Evolutionary conservation across 53 echinoderm and acorn worm species (phyloP).

Genomic region (Henricia sp.): DNA sequence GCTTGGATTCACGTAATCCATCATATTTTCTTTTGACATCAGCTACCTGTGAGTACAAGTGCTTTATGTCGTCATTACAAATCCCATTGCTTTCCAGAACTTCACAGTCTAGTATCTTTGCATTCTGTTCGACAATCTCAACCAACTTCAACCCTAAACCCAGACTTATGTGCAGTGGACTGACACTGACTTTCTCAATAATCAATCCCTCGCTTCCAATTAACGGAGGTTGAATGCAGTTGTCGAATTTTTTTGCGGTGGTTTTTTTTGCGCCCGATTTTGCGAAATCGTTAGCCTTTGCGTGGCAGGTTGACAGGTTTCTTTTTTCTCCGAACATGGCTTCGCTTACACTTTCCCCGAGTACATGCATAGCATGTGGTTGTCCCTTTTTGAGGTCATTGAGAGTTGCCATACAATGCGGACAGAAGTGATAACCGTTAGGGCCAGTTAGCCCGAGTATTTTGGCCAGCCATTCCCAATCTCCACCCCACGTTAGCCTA

Average conservation of each 20-base stretch:
- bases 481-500: too few relatives aligned
- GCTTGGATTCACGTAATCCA: not conserved
- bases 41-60: not conserved
- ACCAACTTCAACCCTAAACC: conserved; percentile 6
- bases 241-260: not conserved
- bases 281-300: too few relatives aligned
- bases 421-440: too few relatives aligned
- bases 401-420: too few relatives aligned
- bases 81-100: not conserved
- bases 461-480: too few relatives aligned
- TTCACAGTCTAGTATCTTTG: not conserved
- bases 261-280: too few relatives aligned
- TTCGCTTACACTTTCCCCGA: too few relatives aligned
- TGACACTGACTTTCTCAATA: not conserved
- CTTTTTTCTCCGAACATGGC: too few relatives aligned
- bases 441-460: too few relatives aligned
- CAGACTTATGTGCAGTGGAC: conserved; percentile 4
- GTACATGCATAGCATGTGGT: too few relatives aligned
- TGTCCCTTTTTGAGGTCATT: too few relatives aligned
- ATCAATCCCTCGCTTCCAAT: not conserved
- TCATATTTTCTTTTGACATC: not conserved
- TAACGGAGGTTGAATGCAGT: conserved; percentile 7
- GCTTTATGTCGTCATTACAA: not conserved
- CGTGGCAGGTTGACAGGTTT: too few relatives aligned
- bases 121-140: not conserved